These are phyloP conservation scores for Anthopleura sola DNA, from an alignment of 64 coral and sea anemone species.

Conservation along the genomic window DNA sequence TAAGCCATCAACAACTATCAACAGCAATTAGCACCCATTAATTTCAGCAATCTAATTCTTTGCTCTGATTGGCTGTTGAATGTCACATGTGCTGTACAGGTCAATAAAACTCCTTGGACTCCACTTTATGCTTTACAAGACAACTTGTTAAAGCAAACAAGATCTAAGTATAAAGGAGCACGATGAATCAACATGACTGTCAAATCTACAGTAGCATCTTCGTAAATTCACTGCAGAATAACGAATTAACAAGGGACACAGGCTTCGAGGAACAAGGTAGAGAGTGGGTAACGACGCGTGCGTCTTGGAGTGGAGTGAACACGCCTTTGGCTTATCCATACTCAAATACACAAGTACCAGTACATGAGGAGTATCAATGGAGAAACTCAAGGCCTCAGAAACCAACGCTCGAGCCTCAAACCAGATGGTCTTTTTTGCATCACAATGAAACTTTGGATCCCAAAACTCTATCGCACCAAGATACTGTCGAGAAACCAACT, in stretches of 20 bases:
- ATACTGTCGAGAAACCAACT: neutral
- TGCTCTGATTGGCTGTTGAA: neutral
- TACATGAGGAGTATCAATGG: neutral
- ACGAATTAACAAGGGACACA: neutral
- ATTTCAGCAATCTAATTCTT: neutral
- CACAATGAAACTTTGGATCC: neutral
- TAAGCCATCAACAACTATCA: neutral
- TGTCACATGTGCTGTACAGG: neutral
- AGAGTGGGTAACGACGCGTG: neutral
- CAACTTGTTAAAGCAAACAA: neutral
- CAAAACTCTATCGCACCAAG: neutral
- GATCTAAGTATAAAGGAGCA: neutral
- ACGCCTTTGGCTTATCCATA: neutral
- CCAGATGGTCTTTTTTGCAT: neutral
- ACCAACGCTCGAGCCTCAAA: neutral
- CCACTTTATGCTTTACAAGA: conserved; percentile 5
- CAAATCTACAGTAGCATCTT: neutral
- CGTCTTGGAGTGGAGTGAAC: neutral
- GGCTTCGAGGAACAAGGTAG: neutral
- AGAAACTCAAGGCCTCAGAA: neutral
- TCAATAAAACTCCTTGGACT: neutral
- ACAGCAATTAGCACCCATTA: neutral
- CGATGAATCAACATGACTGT: neutral
- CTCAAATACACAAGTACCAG: neutral
- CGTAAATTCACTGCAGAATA: neutral